A percentile compares a stretch with the other conserved stretches of the same genome.
phyloP scores from a whole-genome alignment of 2,113 vertebrate species.

The Gnathonemus echidnorhynchus region DNA sequence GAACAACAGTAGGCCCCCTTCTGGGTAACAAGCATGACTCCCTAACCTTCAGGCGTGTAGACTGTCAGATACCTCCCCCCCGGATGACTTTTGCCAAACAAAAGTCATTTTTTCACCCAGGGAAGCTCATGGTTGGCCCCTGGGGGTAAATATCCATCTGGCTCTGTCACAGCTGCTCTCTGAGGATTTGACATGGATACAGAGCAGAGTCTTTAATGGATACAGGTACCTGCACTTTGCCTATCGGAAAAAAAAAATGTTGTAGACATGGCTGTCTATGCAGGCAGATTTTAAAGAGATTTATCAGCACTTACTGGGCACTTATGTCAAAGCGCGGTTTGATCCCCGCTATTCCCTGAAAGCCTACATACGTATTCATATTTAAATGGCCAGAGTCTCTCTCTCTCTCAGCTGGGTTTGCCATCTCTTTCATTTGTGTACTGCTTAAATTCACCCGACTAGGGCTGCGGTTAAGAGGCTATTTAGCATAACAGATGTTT shows the following conservation, averaged over 20 bases:
- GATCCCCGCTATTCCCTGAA: background rate
- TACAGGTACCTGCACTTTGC: background rate
- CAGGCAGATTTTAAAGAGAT: background rate
- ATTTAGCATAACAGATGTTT: background rate
- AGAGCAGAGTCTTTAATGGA: background rate
- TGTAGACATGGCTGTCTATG: background rate
- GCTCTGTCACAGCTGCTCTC: background rate
- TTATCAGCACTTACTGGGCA: background rate
- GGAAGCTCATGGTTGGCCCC: background rate
- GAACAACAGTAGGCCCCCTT: background rate
- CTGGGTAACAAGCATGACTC: background rate
- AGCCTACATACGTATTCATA: background rate
- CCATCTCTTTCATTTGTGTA: background rate
- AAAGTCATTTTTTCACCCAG: background rate
- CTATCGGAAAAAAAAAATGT: background rate
- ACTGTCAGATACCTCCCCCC: background rate
- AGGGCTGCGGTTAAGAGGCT: background rate
- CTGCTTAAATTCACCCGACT: background rate
- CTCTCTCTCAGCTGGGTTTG: background rate
- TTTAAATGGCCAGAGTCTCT: conserved; percentile 1
- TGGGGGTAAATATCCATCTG: background rate
- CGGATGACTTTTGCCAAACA: background rate
- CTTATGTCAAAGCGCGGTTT: background rate
- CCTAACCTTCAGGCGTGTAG: background rate
- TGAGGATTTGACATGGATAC: background rate